These are phyloP conservation scores for Hyla sarda DNA, from an alignment of 2,113 vertebrate genomes.

Conservation along the genomic window DNA sequence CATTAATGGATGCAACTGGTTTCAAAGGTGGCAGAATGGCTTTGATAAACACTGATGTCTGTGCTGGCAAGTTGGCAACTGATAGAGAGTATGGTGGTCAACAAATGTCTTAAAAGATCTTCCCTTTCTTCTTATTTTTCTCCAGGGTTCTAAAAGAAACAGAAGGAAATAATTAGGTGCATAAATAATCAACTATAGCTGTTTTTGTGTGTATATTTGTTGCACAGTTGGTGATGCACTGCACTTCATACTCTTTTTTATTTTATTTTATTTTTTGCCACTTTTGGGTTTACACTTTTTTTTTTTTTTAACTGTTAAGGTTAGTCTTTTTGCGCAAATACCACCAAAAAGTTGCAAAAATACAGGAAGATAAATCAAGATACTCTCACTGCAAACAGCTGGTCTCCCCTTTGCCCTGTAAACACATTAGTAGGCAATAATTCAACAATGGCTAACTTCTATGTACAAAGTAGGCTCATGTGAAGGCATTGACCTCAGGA, in stretches of 20 bases:
- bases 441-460: not conserved
- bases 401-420: not conserved
- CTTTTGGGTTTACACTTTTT: too few species aligned
- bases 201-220: too few species aligned
- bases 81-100: conserved; percentile 75
- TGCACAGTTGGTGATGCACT: too few species aligned
- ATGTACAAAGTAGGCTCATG: not conserved
- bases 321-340: too few species aligned
- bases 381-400: too few species aligned
- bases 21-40: conserved; percentile 79
- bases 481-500: not conserved
- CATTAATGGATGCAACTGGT: conserved; percentile 80
- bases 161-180: not conserved
- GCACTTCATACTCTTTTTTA: too few species aligned
- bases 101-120: conserved; percentile 90
- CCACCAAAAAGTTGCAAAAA: too few species aligned
- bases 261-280: too few species aligned
- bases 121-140: conserved; percentile 99
- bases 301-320: too few species aligned
- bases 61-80: conserved; percentile 90
- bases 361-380: not conserved
- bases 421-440: not conserved
- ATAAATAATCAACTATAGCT: too few species aligned
- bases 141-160: conserved; percentile 89
- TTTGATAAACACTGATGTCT: conserved; percentile 86